A percentile compares a stretch with the other conserved stretches of the same genome.
Conservation (phyloP, 2,888 invertebrate genomes). For the Augiades crinisus region DNA sequence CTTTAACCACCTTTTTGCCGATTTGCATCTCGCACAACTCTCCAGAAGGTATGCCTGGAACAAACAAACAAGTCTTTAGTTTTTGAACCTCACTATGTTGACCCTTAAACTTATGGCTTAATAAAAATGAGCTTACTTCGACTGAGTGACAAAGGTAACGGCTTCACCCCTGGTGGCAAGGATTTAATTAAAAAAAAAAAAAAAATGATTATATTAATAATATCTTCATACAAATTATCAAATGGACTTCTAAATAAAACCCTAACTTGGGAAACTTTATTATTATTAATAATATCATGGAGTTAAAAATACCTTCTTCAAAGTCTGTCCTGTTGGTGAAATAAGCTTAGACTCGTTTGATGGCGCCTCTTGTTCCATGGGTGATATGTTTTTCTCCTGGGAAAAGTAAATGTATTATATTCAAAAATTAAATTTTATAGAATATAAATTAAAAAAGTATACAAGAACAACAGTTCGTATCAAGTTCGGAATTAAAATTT, state of each 20-base stretch:
- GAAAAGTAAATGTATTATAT: neutral
- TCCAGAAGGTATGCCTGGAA: conserved; percentile 45
- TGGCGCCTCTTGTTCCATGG: neutral
- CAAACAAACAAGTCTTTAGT: too few species aligned
- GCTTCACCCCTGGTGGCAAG: conserved; percentile 69
- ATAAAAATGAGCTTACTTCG: conserved; percentile 64
- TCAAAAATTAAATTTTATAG: too few species aligned
- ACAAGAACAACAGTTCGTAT: too few species aligned
- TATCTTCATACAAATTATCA: too few species aligned
- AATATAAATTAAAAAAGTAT: too few species aligned
- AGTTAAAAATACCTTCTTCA: conserved; percentile 60
- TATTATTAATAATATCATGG: neutral
- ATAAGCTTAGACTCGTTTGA: conserved; percentile 38
- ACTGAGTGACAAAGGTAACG: conserved; percentile 59
- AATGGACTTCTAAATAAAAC: too few species aligned
- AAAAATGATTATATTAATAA: too few species aligned
- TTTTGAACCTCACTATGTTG: too few species aligned
- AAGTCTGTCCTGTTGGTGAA: conserved; percentile 64
- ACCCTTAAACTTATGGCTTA: too few species aligned
- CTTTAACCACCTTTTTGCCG: conserved; percentile 83
- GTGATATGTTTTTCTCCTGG: conserved; percentile 4
- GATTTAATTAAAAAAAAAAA: too few species aligned
- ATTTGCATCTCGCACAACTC: conserved; percentile 78
- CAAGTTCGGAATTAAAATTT: too few species aligned
- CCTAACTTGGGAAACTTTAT: too few species aligned